Conservation (phyloP, 2,888 invertebrate species). For the Boloria selene region DNA sequence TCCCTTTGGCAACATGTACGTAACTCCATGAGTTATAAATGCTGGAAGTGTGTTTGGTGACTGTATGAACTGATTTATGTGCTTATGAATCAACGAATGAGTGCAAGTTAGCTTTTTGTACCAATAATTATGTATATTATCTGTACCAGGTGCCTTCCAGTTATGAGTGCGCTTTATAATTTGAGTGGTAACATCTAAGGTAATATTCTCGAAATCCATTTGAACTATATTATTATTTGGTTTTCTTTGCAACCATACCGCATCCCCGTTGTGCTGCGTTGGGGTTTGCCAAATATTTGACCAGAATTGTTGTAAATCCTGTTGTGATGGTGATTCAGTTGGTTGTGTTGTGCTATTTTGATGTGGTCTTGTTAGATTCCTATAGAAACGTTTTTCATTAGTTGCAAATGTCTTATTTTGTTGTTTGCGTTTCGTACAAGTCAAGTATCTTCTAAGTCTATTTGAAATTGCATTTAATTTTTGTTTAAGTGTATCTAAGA, state of each 20-base stretch:
- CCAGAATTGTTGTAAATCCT: slow-evolving; percentile 27
- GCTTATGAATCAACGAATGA: slow-evolving; percentile 12
- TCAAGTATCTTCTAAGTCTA: slow-evolving; percentile 24
- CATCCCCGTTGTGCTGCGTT: slow-evolving; percentile 29
- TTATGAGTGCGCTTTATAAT: slow-evolving; percentile 33
- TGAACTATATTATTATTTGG: background rate
- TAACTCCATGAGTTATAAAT: no score
- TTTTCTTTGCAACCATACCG: slow-evolving; percentile 18
- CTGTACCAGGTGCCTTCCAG: slow-evolving; percentile 40
- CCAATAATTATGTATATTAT: slow-evolving; percentile 40
- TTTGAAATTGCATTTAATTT: slow-evolving; percentile 12
- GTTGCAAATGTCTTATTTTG: slow-evolving; percentile 25
- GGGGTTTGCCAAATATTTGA: slow-evolving; percentile 31
- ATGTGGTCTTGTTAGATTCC: background rate
- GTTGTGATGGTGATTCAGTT: background rate
- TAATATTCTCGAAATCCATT: slow-evolving; percentile 30
- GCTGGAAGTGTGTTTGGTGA: no score
- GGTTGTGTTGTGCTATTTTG: slow-evolving; percentile 4
- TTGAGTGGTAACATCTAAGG: slow-evolving; percentile 26
- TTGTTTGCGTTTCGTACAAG: slow-evolving; percentile 21
- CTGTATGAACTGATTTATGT: no score
- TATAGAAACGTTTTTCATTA: slow-evolving; percentile 31
- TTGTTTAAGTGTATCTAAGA: slow-evolving; percentile 28
- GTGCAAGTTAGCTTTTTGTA: slow-evolving; percentile 38
- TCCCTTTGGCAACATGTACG: no score